A percentile compares a stretch with the other conserved stretches of the same genome.
Evolutionary conservation across 92 coral and sea anemone species (phyloP).

Genomic region (Micromussa lordhowensis): DNA sequence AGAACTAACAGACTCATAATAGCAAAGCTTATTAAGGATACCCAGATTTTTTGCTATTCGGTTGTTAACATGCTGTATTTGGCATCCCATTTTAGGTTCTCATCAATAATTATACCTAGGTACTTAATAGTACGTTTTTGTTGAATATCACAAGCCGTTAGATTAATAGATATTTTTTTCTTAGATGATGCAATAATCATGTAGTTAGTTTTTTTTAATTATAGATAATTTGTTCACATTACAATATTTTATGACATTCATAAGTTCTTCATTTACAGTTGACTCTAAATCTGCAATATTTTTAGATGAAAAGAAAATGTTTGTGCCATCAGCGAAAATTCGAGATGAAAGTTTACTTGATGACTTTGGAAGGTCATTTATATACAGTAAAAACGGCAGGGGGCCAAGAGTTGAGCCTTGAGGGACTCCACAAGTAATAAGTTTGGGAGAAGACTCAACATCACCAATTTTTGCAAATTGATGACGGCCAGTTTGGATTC

Average conservation of each 20-base stretch:
- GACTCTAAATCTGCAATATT: slow-evolving; percentile 20
- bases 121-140: slow-evolving; percentile 46
- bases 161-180: slow-evolving; percentile 35
- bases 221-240: slow-evolving; percentile 32
- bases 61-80: slow-evolving; percentile 40
- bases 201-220: slow-evolving; percentile 36
- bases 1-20: slow-evolving; percentile 29
- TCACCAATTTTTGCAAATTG: slow-evolving; percentile 58
- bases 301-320: slow-evolving; percentile 25
- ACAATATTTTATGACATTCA: slow-evolving; percentile 23
- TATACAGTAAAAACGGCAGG: slow-evolving; percentile 33
- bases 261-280: slow-evolving; percentile 31
- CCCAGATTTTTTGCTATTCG: slow-evolving; percentile 56
- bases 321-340: slow-evolving; percentile 62
- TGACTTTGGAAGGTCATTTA: slow-evolving; percentile 39
- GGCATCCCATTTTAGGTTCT: slow-evolving; percentile 59
- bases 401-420: too few relatives aligned
- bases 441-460: slow-evolving; percentile 11
- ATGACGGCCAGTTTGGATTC: slow-evolving; percentile 24
- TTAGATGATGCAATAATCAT: slow-evolving; percentile 24
- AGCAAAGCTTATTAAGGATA: slow-evolving; percentile 45
- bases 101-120: slow-evolving; percentile 62
- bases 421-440: slow-evolving; percentile 49
- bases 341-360: slow-evolving; percentile 28
- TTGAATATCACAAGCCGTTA: slow-evolving; percentile 8